Conservation (phyloP, 2,797 vertebrate species). For the Octomys mimax region DNA sequence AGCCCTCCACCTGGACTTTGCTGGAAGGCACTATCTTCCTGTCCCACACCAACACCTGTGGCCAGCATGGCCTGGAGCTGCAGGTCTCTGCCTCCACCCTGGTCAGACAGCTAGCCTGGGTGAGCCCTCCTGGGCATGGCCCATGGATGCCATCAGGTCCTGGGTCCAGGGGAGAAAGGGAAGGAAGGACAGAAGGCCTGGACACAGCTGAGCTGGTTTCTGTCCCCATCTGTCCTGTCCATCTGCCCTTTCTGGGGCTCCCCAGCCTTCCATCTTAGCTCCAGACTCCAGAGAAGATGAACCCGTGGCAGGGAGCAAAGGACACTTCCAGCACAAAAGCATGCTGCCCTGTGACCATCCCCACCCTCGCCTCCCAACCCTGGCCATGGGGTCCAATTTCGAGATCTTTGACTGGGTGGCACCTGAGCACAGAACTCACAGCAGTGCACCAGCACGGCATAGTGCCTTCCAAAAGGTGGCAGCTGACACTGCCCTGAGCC, state of each 20-base stretch:
- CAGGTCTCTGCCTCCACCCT: neutral
- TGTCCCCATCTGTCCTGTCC: rapidly evolving
- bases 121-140: neutral
- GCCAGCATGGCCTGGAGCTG: neutral
- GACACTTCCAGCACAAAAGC: neutral
- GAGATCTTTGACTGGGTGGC: slow-evolving; percentile 65
- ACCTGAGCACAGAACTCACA: neutral
- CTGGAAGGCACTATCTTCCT: neutral
- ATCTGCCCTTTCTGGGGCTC: neutral
- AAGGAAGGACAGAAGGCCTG: neutral
- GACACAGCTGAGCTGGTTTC: neutral
- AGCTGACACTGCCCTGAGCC: neutral
- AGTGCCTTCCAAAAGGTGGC: neutral
- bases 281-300: neutral
- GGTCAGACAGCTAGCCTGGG: neutral
- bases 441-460: neutral
- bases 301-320: neutral
- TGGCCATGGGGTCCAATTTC: slow-evolving; percentile 44
- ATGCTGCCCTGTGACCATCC: neutral
- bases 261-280: slow-evolving; percentile 41
- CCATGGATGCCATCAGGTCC: neutral
- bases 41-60: neutral
- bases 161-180: neutral
- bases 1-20: neutral
- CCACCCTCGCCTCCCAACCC: too few relatives aligned